Conservation (phyloP, 2,888 invertebrate species). For the Aporophyla lueneburgensis region DNA sequence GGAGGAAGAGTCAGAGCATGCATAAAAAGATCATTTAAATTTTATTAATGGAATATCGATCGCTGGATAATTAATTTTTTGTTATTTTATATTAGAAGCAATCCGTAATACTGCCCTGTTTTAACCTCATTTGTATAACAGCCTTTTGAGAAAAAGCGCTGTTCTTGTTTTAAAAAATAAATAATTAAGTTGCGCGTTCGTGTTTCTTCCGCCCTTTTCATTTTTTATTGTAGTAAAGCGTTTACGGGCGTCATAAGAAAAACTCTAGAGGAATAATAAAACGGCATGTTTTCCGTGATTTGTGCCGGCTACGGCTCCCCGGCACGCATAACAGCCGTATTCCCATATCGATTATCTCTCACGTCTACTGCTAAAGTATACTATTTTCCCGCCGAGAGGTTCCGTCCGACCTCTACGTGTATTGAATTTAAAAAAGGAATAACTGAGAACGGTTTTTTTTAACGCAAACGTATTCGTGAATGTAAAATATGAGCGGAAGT, state of each 20-base stretch:
- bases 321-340: conserved; percentile 56
- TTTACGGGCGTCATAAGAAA: conserved; percentile 38
- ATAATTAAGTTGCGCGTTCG: conserved; percentile 42
- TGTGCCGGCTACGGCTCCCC: conserved; percentile 48
- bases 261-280: conserved; percentile 36
- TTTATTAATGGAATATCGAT: conserved; percentile 57
- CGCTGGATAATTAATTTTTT: conserved; percentile 11
- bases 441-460: conserved; percentile 59
- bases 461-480: conserved; percentile 47
- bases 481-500: conserved; percentile 39
- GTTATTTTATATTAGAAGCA: not conserved
- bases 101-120: not conserved
- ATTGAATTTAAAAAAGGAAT: conserved; percentile 70
- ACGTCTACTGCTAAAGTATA: conserved; percentile 54
- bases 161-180: conserved; percentile 37
- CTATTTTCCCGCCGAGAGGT: conserved; percentile 54
- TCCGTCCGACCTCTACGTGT: conserved; percentile 57
- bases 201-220: conserved; percentile 35
- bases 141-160: not conserved
- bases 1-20: conserved; percentile 51
- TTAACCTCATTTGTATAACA: conserved; percentile 7
- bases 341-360: conserved; percentile 70
- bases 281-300: conserved; percentile 55
- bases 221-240: conserved; percentile 42
- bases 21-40: conserved; percentile 45